Evolutionary conservation across 2,113 vertebrate species (phyloP).

Genomic region (Platycercus adscitus): DNA sequence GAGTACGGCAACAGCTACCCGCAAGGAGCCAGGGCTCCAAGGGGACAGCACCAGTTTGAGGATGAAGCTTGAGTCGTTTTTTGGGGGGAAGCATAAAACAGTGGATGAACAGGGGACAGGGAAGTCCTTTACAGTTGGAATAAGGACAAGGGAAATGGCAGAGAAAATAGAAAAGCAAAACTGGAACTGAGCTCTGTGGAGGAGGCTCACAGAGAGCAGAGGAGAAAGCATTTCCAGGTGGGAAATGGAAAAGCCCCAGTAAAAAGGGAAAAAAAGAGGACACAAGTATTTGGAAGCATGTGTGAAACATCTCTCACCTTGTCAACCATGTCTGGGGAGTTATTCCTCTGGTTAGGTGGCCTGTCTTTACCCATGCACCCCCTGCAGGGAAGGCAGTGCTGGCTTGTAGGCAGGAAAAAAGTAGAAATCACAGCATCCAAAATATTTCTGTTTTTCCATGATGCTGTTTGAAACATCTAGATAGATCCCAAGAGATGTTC

Average conservation of each 20-base stretch:
- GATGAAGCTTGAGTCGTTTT: not conserved
- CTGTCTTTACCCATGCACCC: not conserved
- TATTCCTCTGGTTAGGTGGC: not conserved
- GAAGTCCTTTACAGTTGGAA: not conserved
- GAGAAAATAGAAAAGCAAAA: not conserved
- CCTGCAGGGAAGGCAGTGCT: not conserved
- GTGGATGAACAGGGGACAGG: not conserved
- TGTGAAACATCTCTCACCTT: not conserved
- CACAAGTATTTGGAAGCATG: not conserved
- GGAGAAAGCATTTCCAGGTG: not conserved
- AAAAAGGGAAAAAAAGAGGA: not conserved
- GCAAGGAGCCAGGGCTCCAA: not conserved
- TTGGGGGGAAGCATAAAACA: not conserved
- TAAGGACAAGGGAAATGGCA: not conserved
- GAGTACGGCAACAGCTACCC: not conserved
- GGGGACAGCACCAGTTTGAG: not conserved
- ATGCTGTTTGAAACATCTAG: not conserved
- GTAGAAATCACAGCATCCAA: not conserved
- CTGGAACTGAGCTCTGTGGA: not conserved
- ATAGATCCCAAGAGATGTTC: not conserved
- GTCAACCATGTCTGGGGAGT: not conserved
- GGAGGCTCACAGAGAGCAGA: not conserved
- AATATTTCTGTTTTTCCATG: not conserved
- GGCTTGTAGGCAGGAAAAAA: not conserved
- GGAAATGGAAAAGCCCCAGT: not conserved